These are phyloP conservation scores for Ectemnius cavifrons DNA, from an alignment of 2,888 invertebrate genomes.

Conservation along the genomic window DNA sequence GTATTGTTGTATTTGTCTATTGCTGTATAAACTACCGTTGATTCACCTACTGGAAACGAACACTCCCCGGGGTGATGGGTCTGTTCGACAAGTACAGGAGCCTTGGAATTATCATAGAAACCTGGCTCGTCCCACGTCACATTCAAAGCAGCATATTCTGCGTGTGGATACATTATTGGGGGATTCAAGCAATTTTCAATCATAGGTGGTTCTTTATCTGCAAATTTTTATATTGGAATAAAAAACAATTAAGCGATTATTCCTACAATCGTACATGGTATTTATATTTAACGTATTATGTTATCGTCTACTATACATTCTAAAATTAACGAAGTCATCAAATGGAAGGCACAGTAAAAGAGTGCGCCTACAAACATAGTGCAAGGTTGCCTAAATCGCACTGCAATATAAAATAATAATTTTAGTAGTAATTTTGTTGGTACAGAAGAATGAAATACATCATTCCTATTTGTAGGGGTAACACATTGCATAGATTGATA, in stretches of 20 bases:
- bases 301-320: not conserved
- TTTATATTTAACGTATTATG: not conserved
- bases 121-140: constrained; percentile 82
- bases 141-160: constrained; percentile 72
- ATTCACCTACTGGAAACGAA: constrained; percentile 80
- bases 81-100: constrained; percentile 70
- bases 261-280: no score
- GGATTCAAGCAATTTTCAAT: constrained; percentile 82
- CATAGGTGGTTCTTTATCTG: constrained; percentile 81
- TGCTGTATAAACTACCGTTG: constrained; percentile 81
- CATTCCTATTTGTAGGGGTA: no score
- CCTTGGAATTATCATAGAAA: constrained; percentile 81
- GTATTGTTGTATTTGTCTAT: constrained; percentile 81
- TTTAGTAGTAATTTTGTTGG: no score
- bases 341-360: not conserved
- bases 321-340: not conserved
- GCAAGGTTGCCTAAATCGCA: no score
- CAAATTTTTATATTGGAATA: not conserved
- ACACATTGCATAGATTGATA: no score
- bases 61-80: constrained; percentile 77
- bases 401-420: no score
- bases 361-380: no score
- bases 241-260: no score
- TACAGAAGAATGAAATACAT: no score
- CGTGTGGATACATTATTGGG: constrained; percentile 76